A percentile compares a stretch with the other conserved stretches of the same genome.
Evolutionary conservation across 2,888 invertebrate species (phyloP).

Genomic region (Shargacucullia verbasci): DNA sequence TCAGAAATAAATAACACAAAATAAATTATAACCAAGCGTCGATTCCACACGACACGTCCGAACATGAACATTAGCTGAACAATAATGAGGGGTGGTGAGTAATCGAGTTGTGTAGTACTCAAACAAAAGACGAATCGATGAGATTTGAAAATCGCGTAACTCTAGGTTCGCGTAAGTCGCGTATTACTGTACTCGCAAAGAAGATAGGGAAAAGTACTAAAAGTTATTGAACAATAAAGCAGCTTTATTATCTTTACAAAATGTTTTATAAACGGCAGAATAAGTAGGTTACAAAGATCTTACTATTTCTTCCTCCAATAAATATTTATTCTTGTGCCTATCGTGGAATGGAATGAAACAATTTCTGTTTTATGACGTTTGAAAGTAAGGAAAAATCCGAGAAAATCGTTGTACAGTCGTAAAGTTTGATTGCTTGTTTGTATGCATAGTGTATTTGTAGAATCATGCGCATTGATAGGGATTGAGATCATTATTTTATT

Average conservation of each 20-base stretch:
- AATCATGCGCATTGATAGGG: constrained; percentile 1
- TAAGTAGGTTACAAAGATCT: constrained; percentile 44
- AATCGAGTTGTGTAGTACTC: no score
- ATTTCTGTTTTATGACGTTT: constrained; percentile 52
- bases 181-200: no score
- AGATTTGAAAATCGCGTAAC: no score
- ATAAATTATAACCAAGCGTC: no score
- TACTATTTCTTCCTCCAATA: constrained; percentile 41
- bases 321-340: constrained; percentile 52
- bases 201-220: constrained; percentile 15
- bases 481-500: constrained; percentile 29
- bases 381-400: constrained; percentile 33
- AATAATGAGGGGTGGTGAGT: no score
- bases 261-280: constrained; percentile 44
- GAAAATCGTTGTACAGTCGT: constrained; percentile 44
- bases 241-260: constrained; percentile 46
- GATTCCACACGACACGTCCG: no score
- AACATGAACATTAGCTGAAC: no score
- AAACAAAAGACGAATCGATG: no score
- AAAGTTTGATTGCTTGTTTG: constrained; percentile 50
- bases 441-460: constrained; percentile 42
- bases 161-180: no score
- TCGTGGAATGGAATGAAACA: constrained; percentile 40
- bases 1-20: no score
- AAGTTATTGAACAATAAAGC: constrained; percentile 44